Conservation (phyloP, 2,888 invertebrate genomes). For the Scaptomyza parva region DNA sequence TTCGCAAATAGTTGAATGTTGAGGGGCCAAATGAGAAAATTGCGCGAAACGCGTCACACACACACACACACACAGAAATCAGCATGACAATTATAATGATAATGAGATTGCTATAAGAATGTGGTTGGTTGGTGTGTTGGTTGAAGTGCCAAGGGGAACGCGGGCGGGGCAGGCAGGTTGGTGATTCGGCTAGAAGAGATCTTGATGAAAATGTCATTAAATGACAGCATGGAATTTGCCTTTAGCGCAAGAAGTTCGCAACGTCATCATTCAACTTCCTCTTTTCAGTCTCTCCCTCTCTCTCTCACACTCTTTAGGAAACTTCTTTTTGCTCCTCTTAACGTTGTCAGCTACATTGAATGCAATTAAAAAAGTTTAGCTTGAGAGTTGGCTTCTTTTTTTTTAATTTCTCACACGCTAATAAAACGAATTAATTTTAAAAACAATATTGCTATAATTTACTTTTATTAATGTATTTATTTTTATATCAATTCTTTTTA, state of each 20-base stretch:
- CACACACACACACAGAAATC: too few relatives aligned
- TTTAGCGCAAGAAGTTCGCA: conserved; percentile 45
- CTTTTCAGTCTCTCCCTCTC: not conserved
- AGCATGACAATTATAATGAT: conserved; percentile 79
- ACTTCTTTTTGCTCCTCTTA: conserved; percentile 23
- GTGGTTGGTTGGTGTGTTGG: not conserved
- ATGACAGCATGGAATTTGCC: conserved; percentile 60
- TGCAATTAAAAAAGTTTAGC: conserved; percentile 75
- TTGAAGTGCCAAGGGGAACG: too few relatives aligned
- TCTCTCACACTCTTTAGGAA: conserved; percentile 2
- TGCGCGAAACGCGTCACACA: conserved; percentile 25
- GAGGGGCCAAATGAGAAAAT: conserved; percentile 20
- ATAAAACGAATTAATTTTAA: not conserved
- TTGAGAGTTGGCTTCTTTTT: conserved; percentile 14
- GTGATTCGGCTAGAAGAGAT: conserved; percentile 13
- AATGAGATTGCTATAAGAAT: conserved; percentile 57
- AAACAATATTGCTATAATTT: not conserved
- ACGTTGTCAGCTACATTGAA: conserved; percentile 72
- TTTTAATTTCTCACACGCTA: not conserved
- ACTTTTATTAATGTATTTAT: not conserved
- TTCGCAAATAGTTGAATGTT: conserved; percentile 53
- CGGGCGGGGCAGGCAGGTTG: not conserved
- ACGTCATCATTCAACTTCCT: conserved; percentile 45
- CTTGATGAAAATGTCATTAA: conserved; percentile 76
- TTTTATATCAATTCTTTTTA: not conserved